These are phyloP conservation scores for Podiceps cristatus DNA, from an alignment of 2,113 vertebrate genomes.

Conservation along the genomic window DNA sequence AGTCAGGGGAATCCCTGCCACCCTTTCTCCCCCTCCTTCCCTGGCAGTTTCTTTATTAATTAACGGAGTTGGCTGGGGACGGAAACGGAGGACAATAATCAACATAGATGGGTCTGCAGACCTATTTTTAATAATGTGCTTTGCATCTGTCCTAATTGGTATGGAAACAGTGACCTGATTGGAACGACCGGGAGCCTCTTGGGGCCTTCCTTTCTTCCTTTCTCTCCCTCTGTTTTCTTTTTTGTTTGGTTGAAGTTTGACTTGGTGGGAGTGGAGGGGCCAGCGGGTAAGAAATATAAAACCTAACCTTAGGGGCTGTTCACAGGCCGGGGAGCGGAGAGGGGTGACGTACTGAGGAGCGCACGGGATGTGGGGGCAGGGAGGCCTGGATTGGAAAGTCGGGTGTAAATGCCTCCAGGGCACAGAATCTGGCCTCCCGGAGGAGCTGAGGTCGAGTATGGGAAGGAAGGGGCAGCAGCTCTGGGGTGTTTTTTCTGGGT, in stretches of 20 bases:
- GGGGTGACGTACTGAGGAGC: background rate
- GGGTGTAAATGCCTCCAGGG: background rate
- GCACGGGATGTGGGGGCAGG: background rate
- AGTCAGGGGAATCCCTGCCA: slow-evolving; percentile 74
- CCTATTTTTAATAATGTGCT: slow-evolving; percentile 80
- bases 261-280: slow-evolving; percentile 72
- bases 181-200: slow-evolving; percentile 72
- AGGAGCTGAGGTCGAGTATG: background rate
- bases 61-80: slow-evolving; percentile 77
- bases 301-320: slow-evolving; percentile 54
- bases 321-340: background rate
- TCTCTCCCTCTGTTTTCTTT: slow-evolving; percentile 68
- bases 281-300: slow-evolving; percentile 62
- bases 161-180: slow-evolving; percentile 80
- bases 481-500: background rate
- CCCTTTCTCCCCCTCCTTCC: slow-evolving; percentile 64
- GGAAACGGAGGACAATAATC: slow-evolving; percentile 78
- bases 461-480: background rate
- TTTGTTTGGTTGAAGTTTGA: slow-evolving; percentile 71
- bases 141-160: slow-evolving; percentile 79
- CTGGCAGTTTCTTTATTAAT: slow-evolving; percentile 77
- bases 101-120: slow-evolving; percentile 76
- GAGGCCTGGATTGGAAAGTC: background rate
- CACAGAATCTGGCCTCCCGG: background rate
- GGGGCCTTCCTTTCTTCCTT: slow-evolving; percentile 71